Percentiles rank a stretch among this genome's conserved stretches.
Evolutionary conservation across 2,888 invertebrate species (phyloP).

Genomic region (Andrena fulva): DNA sequence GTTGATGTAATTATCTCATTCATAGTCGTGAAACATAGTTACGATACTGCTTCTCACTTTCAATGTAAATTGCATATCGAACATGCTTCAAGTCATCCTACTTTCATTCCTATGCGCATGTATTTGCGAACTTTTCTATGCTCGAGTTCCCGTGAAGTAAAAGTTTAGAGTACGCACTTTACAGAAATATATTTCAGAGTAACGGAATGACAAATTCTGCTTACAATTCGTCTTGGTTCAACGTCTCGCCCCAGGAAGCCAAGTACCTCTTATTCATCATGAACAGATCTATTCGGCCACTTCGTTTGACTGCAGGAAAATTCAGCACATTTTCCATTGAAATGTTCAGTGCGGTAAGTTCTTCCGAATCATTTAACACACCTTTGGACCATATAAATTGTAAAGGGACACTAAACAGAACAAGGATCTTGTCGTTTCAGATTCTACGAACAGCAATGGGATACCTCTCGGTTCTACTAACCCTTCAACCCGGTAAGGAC

Average conservation of each 20-base stretch:
- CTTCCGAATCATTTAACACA: no score
- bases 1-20: background rate
- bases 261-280: constrained; percentile 67
- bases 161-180: no score
- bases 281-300: constrained; percentile 64
- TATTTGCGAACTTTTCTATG: no score
- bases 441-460: constrained; percentile 65
- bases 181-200: constrained; percentile 60
- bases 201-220: constrained; percentile 63
- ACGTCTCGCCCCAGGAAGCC: constrained; percentile 57
- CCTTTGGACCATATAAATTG: no score
- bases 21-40: no score
- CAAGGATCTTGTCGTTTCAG: constrained; percentile 35
- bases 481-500: constrained; percentile 40
- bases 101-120: no score
- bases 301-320: constrained; percentile 76
- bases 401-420: background rate
- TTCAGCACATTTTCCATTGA: constrained; percentile 73
- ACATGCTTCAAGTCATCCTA: no score
- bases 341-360: constrained; percentile 71
- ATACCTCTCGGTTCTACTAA: constrained; percentile 68
- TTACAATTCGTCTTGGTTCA: constrained; percentile 73
- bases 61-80: no score
- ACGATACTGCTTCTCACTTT: background rate
- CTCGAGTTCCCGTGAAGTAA: no score